Evolutionary conservation across 2,888 invertebrate genomes (phyloP), one percentile per base, ranked within the genome.

Genomic region (Unio pictorum): DNA sequence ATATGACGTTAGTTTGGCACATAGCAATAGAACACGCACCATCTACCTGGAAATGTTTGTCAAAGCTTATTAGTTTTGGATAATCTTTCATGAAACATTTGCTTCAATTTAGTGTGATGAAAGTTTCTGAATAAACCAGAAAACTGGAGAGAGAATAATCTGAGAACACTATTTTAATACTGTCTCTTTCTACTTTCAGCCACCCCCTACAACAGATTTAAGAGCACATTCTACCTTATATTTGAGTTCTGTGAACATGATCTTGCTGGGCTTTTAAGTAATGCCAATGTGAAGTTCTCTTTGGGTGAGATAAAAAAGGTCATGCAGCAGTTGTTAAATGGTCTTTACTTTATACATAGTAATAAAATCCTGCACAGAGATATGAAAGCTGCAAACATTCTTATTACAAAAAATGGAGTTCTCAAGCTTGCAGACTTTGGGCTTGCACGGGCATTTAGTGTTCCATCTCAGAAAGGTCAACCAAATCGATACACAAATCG

Each of bases 231-330:
- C 89, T 99, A 97, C 88, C 91, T 99, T 73, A 96, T 99, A 5
- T 99, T 99, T 90, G 98, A 99, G 84, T 99, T 99, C 88, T 98
- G 98, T 89, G 99, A 99, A 88, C 99, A 99, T 86, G 99, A 99
- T 91, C 92, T 99, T 78, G 99, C 99, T 8, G 99, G 99, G 0
- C 92, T 99, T 59, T 90, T 99, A 15, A 97, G 96, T 0, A 99
- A 99, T 89, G 94, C 94, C 23, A 96, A 96, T 89, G 97, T 99
- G 0, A 97, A 97, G 92, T 98, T 99, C 89, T 96, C 95, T 84
- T 93, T 98, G 82, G 97, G 97, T 1, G 98, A 99, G 91, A 97
- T 98, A 54, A 99, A 99, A 88, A 97, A 96, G 91, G 96, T 89
- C n/a, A 86, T 88, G 86, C 84, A 87, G 64, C 88, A 89, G 72